A percentile compares a stretch with the other conserved stretches of the same genome.
Evolutionary conservation across 2,113 vertebrate genomes (phyloP).

Genomic region (Crotalus viridis): DNA sequence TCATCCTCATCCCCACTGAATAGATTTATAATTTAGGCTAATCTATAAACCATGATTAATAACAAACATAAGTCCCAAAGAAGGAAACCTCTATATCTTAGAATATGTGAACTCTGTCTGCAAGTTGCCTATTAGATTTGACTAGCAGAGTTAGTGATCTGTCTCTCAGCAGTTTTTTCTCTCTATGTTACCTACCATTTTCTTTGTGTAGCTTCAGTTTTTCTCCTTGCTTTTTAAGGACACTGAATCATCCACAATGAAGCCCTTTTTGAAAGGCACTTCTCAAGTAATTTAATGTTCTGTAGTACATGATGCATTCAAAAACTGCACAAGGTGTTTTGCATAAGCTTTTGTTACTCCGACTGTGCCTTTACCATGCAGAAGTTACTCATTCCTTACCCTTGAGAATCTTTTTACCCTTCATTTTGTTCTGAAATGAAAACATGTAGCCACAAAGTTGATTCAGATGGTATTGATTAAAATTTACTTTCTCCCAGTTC

Average conservation of each 20-base stretch:
- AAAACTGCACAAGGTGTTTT: neutral
- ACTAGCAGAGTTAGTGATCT: neutral
- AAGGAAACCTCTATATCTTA: neutral
- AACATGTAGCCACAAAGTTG: conserved; percentile 48
- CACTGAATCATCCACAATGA: neutral
- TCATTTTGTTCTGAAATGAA: conserved; percentile 61
- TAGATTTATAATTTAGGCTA: neutral
- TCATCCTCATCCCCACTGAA: neutral
- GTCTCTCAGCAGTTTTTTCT: neutral
- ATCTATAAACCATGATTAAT: neutral
- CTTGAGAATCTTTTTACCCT: conserved; percentile 38
- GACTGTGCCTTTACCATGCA: conserved; percentile 32
- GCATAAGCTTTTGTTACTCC: conserved; percentile 12
- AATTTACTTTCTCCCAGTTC: conserved; percentile 50
- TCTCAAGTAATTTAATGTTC: neutral
- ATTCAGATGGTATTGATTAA: conserved; percentile 59
- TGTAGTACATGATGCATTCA: neutral
- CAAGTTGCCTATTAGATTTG: neutral
- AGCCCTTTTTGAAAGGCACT: neutral
- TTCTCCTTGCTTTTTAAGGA: neutral
- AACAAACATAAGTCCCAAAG: neutral
- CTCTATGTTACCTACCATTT: neutral
- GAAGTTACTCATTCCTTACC: conserved; percentile 40
- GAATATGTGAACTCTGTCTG: neutral
- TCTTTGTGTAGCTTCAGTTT: neutral